Evolutionary conservation across 1,140 invertebrate species (phyloP), one percentile per base, ranked within the genome.

Genomic region (Drosophila simulans): DNA sequence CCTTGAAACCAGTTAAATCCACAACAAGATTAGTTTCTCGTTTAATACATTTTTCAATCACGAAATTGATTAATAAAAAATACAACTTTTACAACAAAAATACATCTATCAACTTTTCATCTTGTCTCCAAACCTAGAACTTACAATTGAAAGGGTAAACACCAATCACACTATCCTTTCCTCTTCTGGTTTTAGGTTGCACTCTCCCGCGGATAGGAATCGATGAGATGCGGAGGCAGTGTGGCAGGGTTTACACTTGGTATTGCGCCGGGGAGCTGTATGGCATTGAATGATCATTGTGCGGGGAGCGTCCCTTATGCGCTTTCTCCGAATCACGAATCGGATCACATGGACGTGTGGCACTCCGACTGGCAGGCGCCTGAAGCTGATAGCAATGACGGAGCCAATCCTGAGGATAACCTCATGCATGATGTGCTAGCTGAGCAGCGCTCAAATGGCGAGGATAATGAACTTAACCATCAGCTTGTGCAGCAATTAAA

Each of bases 331-430:
- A 91, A 35, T 91, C 90, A 20, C 64, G 17, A 17, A 17, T 17
- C 85, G 0, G 77, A 88, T 46, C 90, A 91, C 49, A 91, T 91
- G 90, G 70, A 90, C 7, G 45, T 90, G 2, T 91, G 90, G 90
- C 90, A 91, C 31, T 69, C 71, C 13, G 79, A 88, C 25, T 91
- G 90, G 90, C 65, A 72, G 43, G 58, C 43, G 0, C 49, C 59
- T 22, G 43, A 49, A 11, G 1, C 37, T 1, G 37, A 25, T 1
- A 12, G 43, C 10, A 34, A 46, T 7, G 48, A 51, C 5, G 60
- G 8, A 22, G 51, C 40, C n/a, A 25, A 17, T n/a, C 56, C 85
- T 15, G 84, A 78, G 27, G 85, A 89, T 45, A 85, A 88, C 10
- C 84, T 88, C 1, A 88, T 88, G 84, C 84, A 83, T 45, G 84